Percentiles rank a stretch among this genome's conserved stretches.
Conservation (phyloP, 1,140 invertebrate species). For the Platorchestia sp. region DNA sequence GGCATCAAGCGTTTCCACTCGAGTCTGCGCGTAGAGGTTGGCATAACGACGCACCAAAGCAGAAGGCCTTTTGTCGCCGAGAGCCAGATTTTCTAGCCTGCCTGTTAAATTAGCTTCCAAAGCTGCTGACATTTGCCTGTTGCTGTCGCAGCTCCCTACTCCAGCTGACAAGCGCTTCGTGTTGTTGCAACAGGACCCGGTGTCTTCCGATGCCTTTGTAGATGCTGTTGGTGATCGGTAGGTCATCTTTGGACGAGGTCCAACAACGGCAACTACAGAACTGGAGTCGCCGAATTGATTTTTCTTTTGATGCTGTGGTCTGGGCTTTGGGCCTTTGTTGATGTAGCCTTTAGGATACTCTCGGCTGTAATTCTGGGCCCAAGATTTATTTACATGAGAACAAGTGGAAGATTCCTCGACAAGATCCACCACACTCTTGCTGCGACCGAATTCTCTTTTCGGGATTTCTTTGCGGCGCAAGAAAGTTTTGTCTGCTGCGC, state of each 20-base stretch:
- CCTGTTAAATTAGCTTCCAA: constrained; percentile 53
- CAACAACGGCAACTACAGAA: neutral
- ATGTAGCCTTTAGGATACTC: constrained; percentile 37
- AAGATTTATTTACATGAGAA: constrained; percentile 27
- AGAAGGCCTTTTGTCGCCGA: constrained; percentile 68
- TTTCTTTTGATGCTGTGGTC: neutral
- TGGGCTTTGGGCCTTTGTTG: neutral
- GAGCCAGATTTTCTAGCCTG: constrained; percentile 64
- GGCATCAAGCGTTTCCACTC: constrained; percentile 87
- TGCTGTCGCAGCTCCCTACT: neutral
- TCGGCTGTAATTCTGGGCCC: constrained; percentile 19
- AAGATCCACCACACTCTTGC: constrained; percentile 22
- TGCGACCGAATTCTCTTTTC: constrained; percentile 1
- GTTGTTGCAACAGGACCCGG: neutral
- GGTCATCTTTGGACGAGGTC: neutral
- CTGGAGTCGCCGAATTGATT: neutral
- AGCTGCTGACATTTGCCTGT: constrained; percentile 49
- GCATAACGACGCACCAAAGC: constrained; percentile 83
- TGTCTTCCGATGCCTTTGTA: neutral
- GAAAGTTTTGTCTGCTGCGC: neutral
- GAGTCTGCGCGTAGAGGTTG: constrained; percentile 85
- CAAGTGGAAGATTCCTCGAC: constrained; percentile 42
- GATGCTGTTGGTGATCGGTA: neutral
- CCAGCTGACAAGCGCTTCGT: neutral
- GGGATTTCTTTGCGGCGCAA: neutral